Evolutionary conservation across 2,113 vertebrate species (phyloP), one percentile per base, ranked within the genome.

Genomic region (Nibea albiflora): DNA sequence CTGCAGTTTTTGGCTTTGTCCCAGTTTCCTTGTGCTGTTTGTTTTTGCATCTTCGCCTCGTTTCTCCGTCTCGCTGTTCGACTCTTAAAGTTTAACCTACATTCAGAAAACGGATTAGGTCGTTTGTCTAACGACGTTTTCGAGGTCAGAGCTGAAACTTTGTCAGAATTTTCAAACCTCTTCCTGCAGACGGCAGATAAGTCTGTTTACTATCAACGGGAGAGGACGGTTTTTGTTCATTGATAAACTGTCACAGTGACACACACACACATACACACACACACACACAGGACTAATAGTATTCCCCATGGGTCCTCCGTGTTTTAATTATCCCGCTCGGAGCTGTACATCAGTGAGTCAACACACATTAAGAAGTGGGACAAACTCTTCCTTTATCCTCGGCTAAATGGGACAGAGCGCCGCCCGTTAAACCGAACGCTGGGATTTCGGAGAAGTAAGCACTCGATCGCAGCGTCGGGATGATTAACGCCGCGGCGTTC

Each of bases 61-160:
- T 85, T 89, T 87, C 54, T 11, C 63, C 39, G 10, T 72, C 69
- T 69, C 69, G 60, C 62, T 47, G 73, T 28, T 35, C 62, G 70
- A 52, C 50, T 79, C 70, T 46, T 71, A 4, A 44, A 47, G 64
- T 31, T 60, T 76, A 88, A 63, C 68, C 85, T 88, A 79, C 69
- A 88, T 89, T 79, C 61, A 79, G 76, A 80, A 88, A 35, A 53
- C 80, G 61, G 85, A 89, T 84, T 68, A 88, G 84, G 81, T 82
- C 79, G 49, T 53, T 73, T 58, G 17, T 66, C 52, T 53, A 39
- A n/a, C 42, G n/a, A 20, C 68, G 26, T 8, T 47, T 50, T 75
- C 57, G 31, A 63, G 85, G 77, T 56, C 66, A 70, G 53, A 76
- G 62, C 46, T 28, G 73, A 20, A 62, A 49, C 26, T 28, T 58